A percentile compares a stretch with the other conserved stretches of the same genome.
These are phyloP conservation scores for Caradrina clavipalpis DNA, from an alignment of 2,888 invertebrate genomes.

Conservation along the genomic window DNA sequence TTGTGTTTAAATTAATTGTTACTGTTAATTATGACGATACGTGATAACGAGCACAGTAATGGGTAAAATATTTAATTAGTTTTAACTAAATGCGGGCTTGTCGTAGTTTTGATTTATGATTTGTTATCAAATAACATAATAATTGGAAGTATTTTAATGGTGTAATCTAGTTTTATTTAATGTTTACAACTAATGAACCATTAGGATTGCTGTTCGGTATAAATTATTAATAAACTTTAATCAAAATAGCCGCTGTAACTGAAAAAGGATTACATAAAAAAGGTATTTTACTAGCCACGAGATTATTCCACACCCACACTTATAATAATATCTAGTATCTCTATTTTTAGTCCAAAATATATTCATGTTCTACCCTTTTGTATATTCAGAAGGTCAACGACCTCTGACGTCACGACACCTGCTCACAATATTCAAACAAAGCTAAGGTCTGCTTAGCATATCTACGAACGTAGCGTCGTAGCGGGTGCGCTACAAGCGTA, in stretches of 20 bases:
- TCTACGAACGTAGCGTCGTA: conserved; percentile 50
- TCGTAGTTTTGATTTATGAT: conserved; percentile 5
- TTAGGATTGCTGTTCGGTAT: neutral
- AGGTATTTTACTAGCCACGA: too few species aligned
- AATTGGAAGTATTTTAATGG: conserved; percentile 5
- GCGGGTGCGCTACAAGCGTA: conserved; percentile 57
- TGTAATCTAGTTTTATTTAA: neutral
- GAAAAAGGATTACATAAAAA: neutral
- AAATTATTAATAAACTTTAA: neutral
- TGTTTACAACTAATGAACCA: conserved; percentile 23
- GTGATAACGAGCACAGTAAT: conserved; percentile 7
- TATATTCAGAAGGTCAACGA: conserved; percentile 27
- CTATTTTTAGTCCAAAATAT: conserved; percentile 20
- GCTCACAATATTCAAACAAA: conserved; percentile 49
- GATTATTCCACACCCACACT: conserved; percentile 4
- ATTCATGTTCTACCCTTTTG: conserved; percentile 16
- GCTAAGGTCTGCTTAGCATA: conserved; percentile 47
- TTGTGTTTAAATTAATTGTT: conserved; percentile 44
- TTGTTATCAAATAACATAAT: neutral
- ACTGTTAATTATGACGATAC: conserved; percentile 33
- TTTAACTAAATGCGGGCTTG: neutral
- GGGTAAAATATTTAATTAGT: conserved; percentile 19
- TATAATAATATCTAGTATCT: neutral
- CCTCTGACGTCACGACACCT: conserved; percentile 41
- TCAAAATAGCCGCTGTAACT: neutral